Conservation (phyloP, 92 coral and sea anemone species). For the Nematostella vectensis region DNA sequence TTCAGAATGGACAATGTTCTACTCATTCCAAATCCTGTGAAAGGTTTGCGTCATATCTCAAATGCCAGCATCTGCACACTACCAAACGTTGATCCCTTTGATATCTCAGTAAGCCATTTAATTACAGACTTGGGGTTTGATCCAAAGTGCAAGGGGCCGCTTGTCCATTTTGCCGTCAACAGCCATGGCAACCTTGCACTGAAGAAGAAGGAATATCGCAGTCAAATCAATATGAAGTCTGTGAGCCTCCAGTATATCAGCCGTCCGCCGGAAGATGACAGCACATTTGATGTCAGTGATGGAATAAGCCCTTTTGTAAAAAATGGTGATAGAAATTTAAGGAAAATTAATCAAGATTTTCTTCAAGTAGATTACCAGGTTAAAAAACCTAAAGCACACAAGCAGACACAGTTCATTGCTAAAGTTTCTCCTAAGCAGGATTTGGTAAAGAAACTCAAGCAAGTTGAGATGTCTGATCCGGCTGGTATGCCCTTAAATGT, state of each 20-base stretch:
- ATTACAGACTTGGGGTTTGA: conserved; percentile 39
- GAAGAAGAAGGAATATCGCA: conserved; percentile 20
- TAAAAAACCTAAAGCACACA: conserved; percentile 7
- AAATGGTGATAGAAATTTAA: conserved; percentile 8
- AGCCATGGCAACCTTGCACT: conserved; percentile 19
- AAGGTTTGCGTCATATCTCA: conserved; percentile 22
- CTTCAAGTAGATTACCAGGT: conserved; percentile 39
- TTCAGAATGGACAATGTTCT: conserved; percentile 42
- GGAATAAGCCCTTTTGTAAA: conserved; percentile 35
- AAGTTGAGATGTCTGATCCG: conserved; percentile 1
- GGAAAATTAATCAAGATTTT: conserved; percentile 36
- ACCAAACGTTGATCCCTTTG: conserved; percentile 64
- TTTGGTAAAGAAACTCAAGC: conserved; percentile 15
- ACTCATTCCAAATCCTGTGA: conserved; percentile 41
- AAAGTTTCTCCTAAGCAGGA: conserved; percentile 30
- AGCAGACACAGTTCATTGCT: conserved; percentile 39
- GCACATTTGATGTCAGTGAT: conserved; percentile 30
- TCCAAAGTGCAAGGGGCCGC: conserved; percentile 37
- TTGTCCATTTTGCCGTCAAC: conserved; percentile 31
- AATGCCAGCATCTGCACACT: conserved; percentile 41
- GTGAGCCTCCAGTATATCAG: conserved; percentile 25
- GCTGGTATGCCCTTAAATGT: conserved; percentile 45
- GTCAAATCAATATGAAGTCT: conserved; percentile 28
- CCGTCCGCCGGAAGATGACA: conserved; percentile 52
- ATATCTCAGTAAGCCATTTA: conserved; percentile 38